These are phyloP conservation scores for Lutraria lutraria DNA, from an alignment of 2,888 invertebrate genomes.

Conservation along the genomic window DNA sequence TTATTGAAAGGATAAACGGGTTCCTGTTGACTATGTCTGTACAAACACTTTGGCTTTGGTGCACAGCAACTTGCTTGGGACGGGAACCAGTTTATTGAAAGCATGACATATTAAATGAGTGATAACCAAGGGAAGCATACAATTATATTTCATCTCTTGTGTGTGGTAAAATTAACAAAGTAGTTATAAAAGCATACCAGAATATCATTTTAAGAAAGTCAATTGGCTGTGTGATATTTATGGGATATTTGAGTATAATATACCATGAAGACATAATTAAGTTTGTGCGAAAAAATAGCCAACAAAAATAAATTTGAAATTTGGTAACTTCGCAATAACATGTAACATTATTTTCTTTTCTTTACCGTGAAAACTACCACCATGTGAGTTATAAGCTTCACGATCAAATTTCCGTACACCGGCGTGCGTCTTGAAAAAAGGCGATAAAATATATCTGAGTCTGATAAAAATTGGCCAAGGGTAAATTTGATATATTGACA, in stretches of 20 bases:
- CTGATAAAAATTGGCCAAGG: neutral
- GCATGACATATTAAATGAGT: neutral
- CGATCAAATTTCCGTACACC: slow-evolving; percentile 3
- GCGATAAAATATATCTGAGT: neutral
- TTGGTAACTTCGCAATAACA: slow-evolving; percentile 11
- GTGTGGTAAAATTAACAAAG: too few species aligned
- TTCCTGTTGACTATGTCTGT: too few species aligned
- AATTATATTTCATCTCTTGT: neutral
- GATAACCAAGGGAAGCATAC: too few species aligned
- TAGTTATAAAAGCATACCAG: too few species aligned
- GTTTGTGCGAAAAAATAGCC: neutral
- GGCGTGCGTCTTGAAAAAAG: slow-evolving; percentile 12
- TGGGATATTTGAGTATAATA: neutral
- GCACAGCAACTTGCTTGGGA: too few species aligned
- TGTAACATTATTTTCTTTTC: slow-evolving; percentile 11
- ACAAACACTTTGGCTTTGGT: too few species aligned
- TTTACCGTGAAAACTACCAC: neutral
- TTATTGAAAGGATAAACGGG: too few species aligned
- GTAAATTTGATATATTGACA: slow-evolving; percentile 24
- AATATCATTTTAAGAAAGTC: too few species aligned
- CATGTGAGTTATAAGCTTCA: neutral
- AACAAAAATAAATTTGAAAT: neutral
- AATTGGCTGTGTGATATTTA: too few species aligned
- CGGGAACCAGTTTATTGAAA: too few species aligned
- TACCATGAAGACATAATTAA: neutral